A percentile compares a stretch with the other conserved stretches of the same genome.
Evolutionary conservation across 2,888 invertebrate genomes (phyloP).

Genomic region (Harpagoxenus sublaevis): DNA sequence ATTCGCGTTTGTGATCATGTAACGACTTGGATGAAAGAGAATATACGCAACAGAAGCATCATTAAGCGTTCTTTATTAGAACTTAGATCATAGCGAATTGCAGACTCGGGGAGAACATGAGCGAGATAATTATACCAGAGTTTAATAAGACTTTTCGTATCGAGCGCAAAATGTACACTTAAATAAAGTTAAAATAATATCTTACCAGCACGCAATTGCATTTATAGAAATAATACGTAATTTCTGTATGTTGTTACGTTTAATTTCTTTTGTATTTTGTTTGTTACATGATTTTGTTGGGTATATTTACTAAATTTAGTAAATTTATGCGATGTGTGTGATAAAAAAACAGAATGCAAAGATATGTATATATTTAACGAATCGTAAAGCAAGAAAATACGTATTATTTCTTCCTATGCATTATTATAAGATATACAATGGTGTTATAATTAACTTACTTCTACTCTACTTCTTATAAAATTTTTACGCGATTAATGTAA

Average conservation of each 20-base stretch:
- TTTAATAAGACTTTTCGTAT: constrained; percentile 29
- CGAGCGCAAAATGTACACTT: neutral
- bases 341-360: neutral
- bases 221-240: constrained; percentile 4
- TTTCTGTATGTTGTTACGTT: neutral
- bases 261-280: neutral
- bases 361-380: neutral
- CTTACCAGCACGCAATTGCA: neutral
- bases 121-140: constrained; percentile 21
- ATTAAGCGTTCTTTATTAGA: constrained; percentile 27
- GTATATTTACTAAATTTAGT: neutral
- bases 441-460: constrained; percentile 22
- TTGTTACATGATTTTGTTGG: neutral
- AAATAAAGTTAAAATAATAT: constrained; percentile 1
- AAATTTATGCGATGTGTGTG: neutral
- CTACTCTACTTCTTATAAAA: constrained; percentile 29
- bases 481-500: constrained; percentile 33
- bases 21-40: constrained; percentile 5
- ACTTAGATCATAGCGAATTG: constrained; percentile 4
- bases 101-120: neutral
- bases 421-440: neutral
- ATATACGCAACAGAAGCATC: neutral
- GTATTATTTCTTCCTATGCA: neutral
- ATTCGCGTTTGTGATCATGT: constrained; percentile 5
- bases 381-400: neutral